Evolutionary conservation across 2,888 invertebrate species (phyloP), one percentile per base, ranked within the genome.

Genomic region (Cephus pulcher): DNA sequence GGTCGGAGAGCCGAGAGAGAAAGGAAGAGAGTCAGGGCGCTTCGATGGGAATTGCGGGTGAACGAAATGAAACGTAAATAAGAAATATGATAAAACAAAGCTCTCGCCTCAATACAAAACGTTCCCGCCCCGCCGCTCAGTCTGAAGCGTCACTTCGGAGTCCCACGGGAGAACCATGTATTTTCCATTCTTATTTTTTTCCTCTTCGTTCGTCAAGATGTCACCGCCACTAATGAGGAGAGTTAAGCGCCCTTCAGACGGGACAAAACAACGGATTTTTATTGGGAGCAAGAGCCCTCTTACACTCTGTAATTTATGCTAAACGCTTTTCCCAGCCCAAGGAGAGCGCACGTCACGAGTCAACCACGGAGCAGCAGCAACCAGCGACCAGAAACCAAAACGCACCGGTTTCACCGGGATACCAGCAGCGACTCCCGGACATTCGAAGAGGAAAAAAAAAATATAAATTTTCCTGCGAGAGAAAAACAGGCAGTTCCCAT

Each of bases 361-460:
- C 73, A 74, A 77, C 76, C 80, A 75, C 56, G 9, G 56, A 2
- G 56, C 56, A 40, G 12, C 40, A 40, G 37, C 78, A 33, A 68
- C 76, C 78, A 12, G 75, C 78, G 73, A 76, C 75, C 56, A 56
- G 75, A 76, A 78, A 81, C 80, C 80, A 81, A 82, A 80, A 91
- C 91, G 92, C 92, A 91, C 89, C 91, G 91, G 92, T 93, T 93
- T 93, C 93, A 93, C 93, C 93, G 93, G 92, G 93, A 35, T 75
- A 23, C 23, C 56, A 23, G 56, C 23, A 23, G 56, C 23, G 9
- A 9, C 56, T 56, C 1, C 9, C 9, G 23, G 9, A 23, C 9
- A 9, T 23, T 1, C 23, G 56, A 56, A 56, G 56, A 56, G 23
- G 1, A 23, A 1, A 56, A 23, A 40, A 23, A 56, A 56, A 2